These are phyloP conservation scores for Phyllostomus discolor DNA, from an alignment of 2,113 vertebrate species.

Conservation along the genomic window DNA sequence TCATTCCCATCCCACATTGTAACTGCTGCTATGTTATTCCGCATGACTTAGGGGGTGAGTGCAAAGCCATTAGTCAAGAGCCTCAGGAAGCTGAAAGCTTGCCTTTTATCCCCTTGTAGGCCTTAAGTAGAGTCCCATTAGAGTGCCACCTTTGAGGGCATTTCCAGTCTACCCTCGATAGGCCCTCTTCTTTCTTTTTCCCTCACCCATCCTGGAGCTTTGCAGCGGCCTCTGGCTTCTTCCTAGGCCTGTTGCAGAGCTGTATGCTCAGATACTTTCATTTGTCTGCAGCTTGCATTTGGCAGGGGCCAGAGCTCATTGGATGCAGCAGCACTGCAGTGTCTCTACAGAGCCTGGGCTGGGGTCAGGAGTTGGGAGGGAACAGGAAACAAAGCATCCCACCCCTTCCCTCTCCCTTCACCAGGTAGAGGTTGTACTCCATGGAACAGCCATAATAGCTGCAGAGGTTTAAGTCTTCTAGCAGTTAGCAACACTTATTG, in stretches of 20 bases:
- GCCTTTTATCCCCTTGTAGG: neutral
- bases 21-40: slow-evolving; percentile 50
- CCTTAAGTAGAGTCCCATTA: neutral
- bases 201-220: neutral
- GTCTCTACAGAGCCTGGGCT: slow-evolving; percentile 66
- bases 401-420: neutral
- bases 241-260: neutral
- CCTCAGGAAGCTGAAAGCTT: neutral
- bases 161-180: neutral
- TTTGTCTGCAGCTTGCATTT: slow-evolving; percentile 36
- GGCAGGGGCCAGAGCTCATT: slow-evolving; percentile 68
- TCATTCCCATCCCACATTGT: neutral
- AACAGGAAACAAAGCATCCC: slow-evolving; percentile 36
- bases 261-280: slow-evolving; percentile 21
- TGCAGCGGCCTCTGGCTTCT: neutral
- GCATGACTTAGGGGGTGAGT: neutral
- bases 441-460: neutral
- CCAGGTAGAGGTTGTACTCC: slow-evolving; percentile 20
- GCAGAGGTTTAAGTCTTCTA: neutral
- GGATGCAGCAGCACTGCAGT: slow-evolving; percentile 71
- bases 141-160: neutral
- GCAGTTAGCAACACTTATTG: neutral
- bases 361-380: slow-evolving; percentile 58
- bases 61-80: neutral
- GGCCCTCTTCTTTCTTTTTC: neutral